A percentile compares a stretch with the other conserved stretches of the same genome.
Evolutionary conservation across 2,113 vertebrate species (phyloP).

Genomic region (Chaetorhynchus papuensis): DNA sequence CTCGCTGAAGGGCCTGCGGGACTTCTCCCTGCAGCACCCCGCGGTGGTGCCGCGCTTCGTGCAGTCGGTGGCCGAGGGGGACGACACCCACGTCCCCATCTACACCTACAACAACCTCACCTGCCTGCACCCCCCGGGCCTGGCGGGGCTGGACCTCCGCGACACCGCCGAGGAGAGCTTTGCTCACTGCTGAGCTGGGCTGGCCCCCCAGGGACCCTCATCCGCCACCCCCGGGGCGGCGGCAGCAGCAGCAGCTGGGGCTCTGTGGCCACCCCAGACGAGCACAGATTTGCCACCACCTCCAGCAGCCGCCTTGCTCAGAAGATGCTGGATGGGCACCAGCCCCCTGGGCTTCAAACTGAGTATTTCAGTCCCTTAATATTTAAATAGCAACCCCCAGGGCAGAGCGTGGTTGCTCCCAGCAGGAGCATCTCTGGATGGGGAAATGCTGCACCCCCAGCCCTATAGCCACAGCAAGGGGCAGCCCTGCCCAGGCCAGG

Average conservation of each 20-base stretch:
- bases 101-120: constrained; percentile 92
- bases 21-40: constrained; percentile 78
- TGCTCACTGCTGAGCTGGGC: constrained; percentile 69
- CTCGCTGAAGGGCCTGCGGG: constrained; percentile 74
- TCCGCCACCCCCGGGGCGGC: background rate
- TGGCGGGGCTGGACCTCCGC: constrained; percentile 83
- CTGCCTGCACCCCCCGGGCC: constrained; percentile 74
- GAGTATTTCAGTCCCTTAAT: background rate
- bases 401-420: fast-evolving
- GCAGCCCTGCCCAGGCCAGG: background rate
- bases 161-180: constrained; percentile 79
- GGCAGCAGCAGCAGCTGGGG: background rate
- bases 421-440: background rate
- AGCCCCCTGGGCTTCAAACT: background rate
- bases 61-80: constrained; percentile 80
- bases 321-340: background rate
- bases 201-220: background rate
- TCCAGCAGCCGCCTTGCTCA: background rate
- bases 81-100: constrained; percentile 75
- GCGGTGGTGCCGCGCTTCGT: constrained; percentile 79
- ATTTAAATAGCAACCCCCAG: background rate
- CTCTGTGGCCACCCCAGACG: background rate
- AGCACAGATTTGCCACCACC: background rate
- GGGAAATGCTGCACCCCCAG: background rate
- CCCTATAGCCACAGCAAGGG: background rate